phyloP scores from a whole-genome alignment of 2,113 vertebrate species.

The Ageneiosus marmoratus region DNA sequence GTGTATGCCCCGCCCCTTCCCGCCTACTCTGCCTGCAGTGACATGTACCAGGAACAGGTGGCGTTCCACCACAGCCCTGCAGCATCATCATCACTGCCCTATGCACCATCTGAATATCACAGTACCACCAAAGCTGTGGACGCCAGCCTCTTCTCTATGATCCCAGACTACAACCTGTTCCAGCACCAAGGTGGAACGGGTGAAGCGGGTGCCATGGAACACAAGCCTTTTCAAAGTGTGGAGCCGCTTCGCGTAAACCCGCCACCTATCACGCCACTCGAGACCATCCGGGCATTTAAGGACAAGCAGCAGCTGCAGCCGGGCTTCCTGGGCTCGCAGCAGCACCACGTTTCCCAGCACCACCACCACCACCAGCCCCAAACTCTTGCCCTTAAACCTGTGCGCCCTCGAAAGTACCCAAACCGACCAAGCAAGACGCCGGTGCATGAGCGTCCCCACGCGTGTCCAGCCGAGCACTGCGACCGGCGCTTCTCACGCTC shows the following conservation, averaged over 20 bases:
- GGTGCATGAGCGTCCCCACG: slow-evolving; percentile 88
- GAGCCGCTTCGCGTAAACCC: slow-evolving; percentile 96
- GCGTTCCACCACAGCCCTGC: slow-evolving; percentile 96
- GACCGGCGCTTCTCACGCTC: slow-evolving; percentile 91
- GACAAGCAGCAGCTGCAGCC: slow-evolving; percentile 96
- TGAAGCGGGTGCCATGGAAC: slow-evolving; percentile 90
- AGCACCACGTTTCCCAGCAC: slow-evolving; percentile 80
- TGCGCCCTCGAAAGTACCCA: slow-evolving; percentile 92
- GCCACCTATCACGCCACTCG: slow-evolving; percentile 94
- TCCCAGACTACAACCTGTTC: slow-evolving; percentile 98
- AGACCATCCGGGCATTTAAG: slow-evolving; percentile 98
- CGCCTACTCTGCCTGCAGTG: slow-evolving; percentile 90
- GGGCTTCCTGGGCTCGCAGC: slow-evolving; percentile 84
- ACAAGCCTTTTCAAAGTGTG: slow-evolving; percentile 96
- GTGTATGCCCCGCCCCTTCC: slow-evolving; percentile 87
- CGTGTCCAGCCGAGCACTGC: slow-evolving; percentile 91
- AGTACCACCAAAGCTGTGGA: slow-evolving; percentile 87
- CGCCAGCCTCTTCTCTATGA: slow-evolving; percentile 95
- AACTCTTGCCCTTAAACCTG: slow-evolving; percentile 91
- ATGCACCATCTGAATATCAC: slow-evolving; percentile 93
- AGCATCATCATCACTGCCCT: slow-evolving; percentile 83
- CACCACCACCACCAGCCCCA: slow-evolving; percentile 77
- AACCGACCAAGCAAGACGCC: slow-evolving; percentile 94
- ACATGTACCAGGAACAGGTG: slow-evolving; percentile 95
- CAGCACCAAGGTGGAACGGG: slow-evolving; percentile 92